Evolutionary conservation across 2,888 invertebrate genomes (phyloP).

Genomic region (Acrobasis repandana): DNA sequence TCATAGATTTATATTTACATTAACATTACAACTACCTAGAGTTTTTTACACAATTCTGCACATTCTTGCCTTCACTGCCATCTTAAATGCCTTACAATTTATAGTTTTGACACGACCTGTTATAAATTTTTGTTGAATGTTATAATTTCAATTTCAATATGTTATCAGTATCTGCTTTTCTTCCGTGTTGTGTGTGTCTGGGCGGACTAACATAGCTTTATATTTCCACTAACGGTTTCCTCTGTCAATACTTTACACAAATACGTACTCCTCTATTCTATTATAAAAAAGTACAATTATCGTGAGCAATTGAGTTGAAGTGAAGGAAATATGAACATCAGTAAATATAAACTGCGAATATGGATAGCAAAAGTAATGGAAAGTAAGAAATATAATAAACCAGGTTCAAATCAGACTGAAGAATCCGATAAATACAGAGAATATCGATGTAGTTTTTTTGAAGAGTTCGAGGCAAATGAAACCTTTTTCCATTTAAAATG

Average conservation of each 20-base stretch:
- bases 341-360: not conserved
- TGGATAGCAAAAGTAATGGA: not conserved
- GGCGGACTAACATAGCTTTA: slow-evolving; percentile 45
- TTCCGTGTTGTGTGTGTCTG: slow-evolving; percentile 27
- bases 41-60: not conserved
- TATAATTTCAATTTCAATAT: not conserved
- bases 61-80: not conserved
- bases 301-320: not conserved
- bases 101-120: slow-evolving; percentile 8
- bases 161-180: not conserved
- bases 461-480: too few species aligned
- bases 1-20: too few species aligned
- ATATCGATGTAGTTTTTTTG: too few species aligned
- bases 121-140: too few species aligned
- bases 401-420: too few species aligned
- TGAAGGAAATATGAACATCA: not conserved
- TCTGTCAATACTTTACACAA: slow-evolving; percentile 31
- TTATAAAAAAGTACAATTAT: not conserved
- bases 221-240: slow-evolving; percentile 44
- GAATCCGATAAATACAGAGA: too few species aligned
- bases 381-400: not conserved
- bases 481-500: too few species aligned
- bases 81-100: not conserved
- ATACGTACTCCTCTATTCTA: not conserved
- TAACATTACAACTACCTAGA: too few species aligned